Evolutionary conservation across 2,888 invertebrate genomes (phyloP), one percentile per base, ranked within the genome.

Genomic region (Laspeyria flexula): DNA sequence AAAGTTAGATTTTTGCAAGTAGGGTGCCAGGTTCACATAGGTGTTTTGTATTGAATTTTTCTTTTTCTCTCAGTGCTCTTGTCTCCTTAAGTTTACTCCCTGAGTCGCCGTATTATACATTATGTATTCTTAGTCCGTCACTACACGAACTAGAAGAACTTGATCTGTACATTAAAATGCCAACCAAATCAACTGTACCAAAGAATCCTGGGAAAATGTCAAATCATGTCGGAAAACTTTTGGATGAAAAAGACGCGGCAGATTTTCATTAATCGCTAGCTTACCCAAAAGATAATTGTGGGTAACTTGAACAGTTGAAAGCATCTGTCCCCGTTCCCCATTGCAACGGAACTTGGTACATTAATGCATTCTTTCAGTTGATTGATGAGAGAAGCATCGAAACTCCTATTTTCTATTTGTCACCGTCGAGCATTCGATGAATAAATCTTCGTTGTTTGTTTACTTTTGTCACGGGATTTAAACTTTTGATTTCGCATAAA

Each of bases 231-330:
- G 34, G 31, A 35, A 47, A 65, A 66, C 45, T 65, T 49, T 61
- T 45, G 23, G 4, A 43, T 34, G 58, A 65, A 61, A 65, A 69
- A 66, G 43, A 44, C 46, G 39, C 15, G 0, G 43, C 31, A 48
- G 47, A 59, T 59, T 59, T 27, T 43, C 52, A 53, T 71, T 73
- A 75, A 76, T 75, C 75, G 65, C 55, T 45, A 46, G 50, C 52
- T 57, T 64, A 64, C 57, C 55, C 55, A 65, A 75, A 65, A 71
- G 68, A 72, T 77, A 79, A 83, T 78, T 75, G 73, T 73, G 61
- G 64, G 69, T 69, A 83, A 83, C 73, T 84, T 83, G 42, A 67
- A 77, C 82, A 71, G 77, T 84, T 81, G 62, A 60, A 54, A 78
- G 71, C 80, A 78, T 79, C 83, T 79, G 81, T 70, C 43, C 43